Conservation (phyloP, 2,113 vertebrate genomes). For the Grammomys surdaster region DNA sequence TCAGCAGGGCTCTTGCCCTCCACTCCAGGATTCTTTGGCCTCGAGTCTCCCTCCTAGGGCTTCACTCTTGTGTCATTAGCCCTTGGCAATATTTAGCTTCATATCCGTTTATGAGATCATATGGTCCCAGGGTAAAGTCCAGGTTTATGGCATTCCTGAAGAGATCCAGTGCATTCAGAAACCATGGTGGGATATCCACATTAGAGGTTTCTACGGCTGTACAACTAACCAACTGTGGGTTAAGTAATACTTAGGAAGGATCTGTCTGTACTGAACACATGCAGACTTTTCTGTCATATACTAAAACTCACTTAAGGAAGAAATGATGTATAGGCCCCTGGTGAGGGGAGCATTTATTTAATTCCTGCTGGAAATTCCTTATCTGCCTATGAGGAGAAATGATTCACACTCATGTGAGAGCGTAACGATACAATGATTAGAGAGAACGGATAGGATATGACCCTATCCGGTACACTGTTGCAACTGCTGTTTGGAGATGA, state of each 20-base stretch:
- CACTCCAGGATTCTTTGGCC: background rate
- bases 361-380: background rate
- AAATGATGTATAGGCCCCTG: fast-evolving
- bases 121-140: background rate
- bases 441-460: too few relatives aligned
- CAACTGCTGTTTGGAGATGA: background rate
- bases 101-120: background rate
- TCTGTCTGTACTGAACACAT: too few relatives aligned
- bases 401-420: background rate
- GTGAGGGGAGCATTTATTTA: background rate
- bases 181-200: background rate
- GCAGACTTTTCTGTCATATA: background rate
- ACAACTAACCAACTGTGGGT: background rate
- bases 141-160: background rate
- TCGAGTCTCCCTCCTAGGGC: background rate
- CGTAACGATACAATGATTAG: too few relatives aligned
- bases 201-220: background rate
- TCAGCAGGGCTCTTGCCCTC: too few relatives aligned
- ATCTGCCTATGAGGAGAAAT: background rate
- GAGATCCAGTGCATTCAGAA: background rate
- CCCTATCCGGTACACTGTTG: background rate
- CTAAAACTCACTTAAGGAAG: background rate
- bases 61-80: background rate
- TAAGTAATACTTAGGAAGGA: background rate
- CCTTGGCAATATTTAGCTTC: background rate